Evolutionary conservation across 2,888 invertebrate genomes (phyloP).

Genomic region (Clanis bilineata): DNA sequence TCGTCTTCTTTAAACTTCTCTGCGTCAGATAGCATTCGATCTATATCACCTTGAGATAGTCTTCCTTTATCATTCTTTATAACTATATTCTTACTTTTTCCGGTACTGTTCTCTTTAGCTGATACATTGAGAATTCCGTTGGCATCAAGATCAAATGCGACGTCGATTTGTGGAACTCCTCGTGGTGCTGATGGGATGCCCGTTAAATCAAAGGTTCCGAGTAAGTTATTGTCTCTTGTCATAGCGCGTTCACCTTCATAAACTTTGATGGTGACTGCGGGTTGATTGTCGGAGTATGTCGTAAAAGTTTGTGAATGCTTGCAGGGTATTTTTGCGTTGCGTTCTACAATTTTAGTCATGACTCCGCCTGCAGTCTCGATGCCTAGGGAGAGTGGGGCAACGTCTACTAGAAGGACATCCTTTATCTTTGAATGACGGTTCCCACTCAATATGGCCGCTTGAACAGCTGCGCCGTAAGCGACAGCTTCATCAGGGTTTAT

Average conservation of each 20-base stretch:
- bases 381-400: constrained; percentile 85
- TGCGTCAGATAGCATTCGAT: constrained; percentile 90
- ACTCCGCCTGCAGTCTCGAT: constrained; percentile 91
- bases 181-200: constrained; percentile 87
- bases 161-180: constrained; percentile 85
- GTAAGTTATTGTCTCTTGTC: constrained; percentile 88
- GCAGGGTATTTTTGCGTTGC: constrained; percentile 87
- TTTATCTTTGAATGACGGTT: constrained; percentile 89
- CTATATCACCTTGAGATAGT: constrained; percentile 91
- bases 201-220: constrained; percentile 84
- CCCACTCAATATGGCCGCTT: constrained; percentile 87
- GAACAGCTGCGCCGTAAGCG: constrained; percentile 89
- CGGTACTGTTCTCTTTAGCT: constrained; percentile 86
- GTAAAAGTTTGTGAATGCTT: constrained; percentile 88
- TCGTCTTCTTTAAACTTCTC: constrained; percentile 88
- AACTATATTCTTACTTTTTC: constrained; percentile 87
- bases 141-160: constrained; percentile 88
- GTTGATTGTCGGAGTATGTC: constrained; percentile 91
- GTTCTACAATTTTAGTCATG: constrained; percentile 88
- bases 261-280: constrained; percentile 87
- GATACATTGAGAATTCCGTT: constrained; percentile 92
- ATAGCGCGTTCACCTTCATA: constrained; percentile 90
- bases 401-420: constrained; percentile 83
- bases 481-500: constrained; percentile 92
- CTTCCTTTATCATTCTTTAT: constrained; percentile 93